Evolutionary conservation across 2,113 vertebrate genomes (phyloP), one percentile per base, ranked within the genome.

Genomic region (Mesembrinibis cayennensis): DNA sequence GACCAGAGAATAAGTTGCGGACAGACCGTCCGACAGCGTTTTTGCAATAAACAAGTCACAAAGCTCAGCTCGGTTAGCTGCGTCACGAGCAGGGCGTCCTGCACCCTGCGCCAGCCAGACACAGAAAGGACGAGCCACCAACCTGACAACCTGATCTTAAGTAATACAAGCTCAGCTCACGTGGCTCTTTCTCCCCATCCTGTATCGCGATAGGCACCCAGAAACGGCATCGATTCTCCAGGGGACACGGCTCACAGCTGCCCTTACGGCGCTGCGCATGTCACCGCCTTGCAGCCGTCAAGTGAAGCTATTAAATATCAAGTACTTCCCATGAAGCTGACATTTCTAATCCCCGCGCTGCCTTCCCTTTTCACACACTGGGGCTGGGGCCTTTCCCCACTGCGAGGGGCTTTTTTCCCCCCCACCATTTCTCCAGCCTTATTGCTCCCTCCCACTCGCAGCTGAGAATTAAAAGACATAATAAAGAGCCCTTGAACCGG

Each of bases 401-500:
- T 42, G 91, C 5, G 82, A 90, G 62, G 87, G 72, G 66, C 58
- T 71, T 55, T 19, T 50, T 19, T 32, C 22, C 36, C 50, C 66
- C 4, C 42, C 32, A 6, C 11, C 25, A n/a, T 73, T 87, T 72
- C 89, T 77, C 69, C 59, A 34, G 25, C 74, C 82, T 96, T 80
- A 96, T 88, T 77, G 62, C 88, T 95, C 70, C 93, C 56, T 96
- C 89, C 86, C 47, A 20, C 85, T 92, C 32, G 0, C 80, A 94
- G 93, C 65, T 55, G 47, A 90, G 93, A 95, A 95, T 93, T 93
- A 92, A 89, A 97, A 91, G 78, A 79, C 92, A 59, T 92, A 95
- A 97, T 96, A 97, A 94, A 93, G 82, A 63, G 32, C 52, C 63
- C 87, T 96, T 72, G 95, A 77, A 49, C 34, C 0, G 6, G 67